phyloP scores from a whole-genome alignment of 2,113 vertebrate species.

The Scomber japonicus region DNA sequence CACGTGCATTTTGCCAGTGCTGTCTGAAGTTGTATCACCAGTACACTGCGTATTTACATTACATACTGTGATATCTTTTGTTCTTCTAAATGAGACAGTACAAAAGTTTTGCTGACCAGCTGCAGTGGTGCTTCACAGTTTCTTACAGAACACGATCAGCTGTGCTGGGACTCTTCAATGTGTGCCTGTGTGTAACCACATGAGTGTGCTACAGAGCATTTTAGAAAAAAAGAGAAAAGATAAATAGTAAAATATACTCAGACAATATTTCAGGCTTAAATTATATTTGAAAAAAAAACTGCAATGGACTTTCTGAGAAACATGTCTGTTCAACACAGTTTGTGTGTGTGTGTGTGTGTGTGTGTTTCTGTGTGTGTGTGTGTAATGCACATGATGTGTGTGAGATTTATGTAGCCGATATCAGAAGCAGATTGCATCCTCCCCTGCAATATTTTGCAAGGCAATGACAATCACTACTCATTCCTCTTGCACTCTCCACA shows the following conservation, averaged over 20 bases:
- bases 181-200: conserved; percentile 44
- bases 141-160: not conserved
- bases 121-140: not conserved
- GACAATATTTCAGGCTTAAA: conserved; percentile 22
- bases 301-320: not conserved
- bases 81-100: conserved; percentile 10
- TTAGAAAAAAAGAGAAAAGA: not conserved
- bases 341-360: not conserved
- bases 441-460: conserved; percentile 38
- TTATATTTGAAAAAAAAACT: conserved; percentile 6
- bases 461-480: conserved; percentile 49
- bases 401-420: conserved; percentile 35
- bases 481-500: conserved; percentile 28
- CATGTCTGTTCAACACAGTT: not conserved
- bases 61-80: not conserved
- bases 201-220: conserved; percentile 42
- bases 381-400: not conserved
- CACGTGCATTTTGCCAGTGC: not conserved
- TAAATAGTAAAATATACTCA: not conserved
- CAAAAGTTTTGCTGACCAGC: not conserved
- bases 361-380: not conserved
- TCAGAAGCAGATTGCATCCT: conserved; percentile 43
- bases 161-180: not conserved
- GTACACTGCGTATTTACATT: not conserved
- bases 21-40: not conserved